These are phyloP conservation scores for human DNA, from an alignment of 2,113 vertebrate species.

Conservation along the genomic window GRCh38 chr3:6154001-6154500, in stretches of 20 bases:
- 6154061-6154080: background rate
- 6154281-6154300: constrained; percentile 37
- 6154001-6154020: background rate
- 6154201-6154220: background rate
- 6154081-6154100: background rate
- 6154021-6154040: background rate
- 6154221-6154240: background rate
- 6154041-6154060: background rate
- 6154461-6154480: background rate
- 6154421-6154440: background rate
- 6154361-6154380: background rate
- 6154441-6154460: background rate
- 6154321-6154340: background rate
- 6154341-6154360: background rate
- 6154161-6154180: background rate
- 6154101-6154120: background rate
- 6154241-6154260: background rate
- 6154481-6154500: background rate
- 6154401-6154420: background rate
- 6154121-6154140: background rate
- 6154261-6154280: background rate
- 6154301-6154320: background rate
- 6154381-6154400: background rate
- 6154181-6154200: background rate
- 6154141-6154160: background rate